Conservation (phyloP, 2,113 vertebrate genomes). For the Notarius quadriscutis region DNA sequence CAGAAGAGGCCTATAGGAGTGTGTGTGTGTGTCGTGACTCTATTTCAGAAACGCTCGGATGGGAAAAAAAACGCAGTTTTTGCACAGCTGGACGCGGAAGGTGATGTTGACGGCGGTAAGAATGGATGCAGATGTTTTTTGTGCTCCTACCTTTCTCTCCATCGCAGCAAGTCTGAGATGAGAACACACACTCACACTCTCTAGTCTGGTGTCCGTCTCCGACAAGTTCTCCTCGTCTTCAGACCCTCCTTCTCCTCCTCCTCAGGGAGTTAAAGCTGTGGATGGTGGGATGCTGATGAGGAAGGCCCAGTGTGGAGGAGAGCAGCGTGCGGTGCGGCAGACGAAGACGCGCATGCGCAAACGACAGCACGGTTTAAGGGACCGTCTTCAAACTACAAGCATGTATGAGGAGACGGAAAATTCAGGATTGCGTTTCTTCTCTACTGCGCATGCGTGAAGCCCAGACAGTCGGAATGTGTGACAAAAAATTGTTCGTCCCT, state of each 20-base stretch:
- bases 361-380: constrained; percentile 46
- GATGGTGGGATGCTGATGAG: constrained; percentile 46
- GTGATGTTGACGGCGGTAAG: constrained; percentile 10
- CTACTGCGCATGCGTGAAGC: background rate
- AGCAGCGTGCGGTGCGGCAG: constrained; percentile 48
- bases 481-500: no score
- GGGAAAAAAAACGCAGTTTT: background rate
- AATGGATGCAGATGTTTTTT: constrained; percentile 40
- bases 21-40: background rate
- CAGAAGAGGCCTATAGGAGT: background rate
- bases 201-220: constrained; percentile 24
- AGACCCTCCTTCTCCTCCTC: constrained; percentile 25
- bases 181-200: background rate
- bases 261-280: constrained; percentile 34
- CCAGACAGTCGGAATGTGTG: background rate
- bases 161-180: constrained; percentile 50
- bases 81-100: constrained; percentile 5
- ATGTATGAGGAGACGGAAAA: background rate
- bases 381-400: constrained; percentile 52
- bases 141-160: constrained; percentile 62
- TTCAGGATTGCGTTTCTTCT: no score
- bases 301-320: constrained; percentile 38
- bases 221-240: constrained; percentile 41
- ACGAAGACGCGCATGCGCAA: constrained; percentile 50
- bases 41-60: background rate